A percentile compares a stretch with the other conserved stretches of the same genome.
phyloP scores from a whole-genome alignment of 2,797 vertebrate species.

The Glyptemys insculpta region DNA sequence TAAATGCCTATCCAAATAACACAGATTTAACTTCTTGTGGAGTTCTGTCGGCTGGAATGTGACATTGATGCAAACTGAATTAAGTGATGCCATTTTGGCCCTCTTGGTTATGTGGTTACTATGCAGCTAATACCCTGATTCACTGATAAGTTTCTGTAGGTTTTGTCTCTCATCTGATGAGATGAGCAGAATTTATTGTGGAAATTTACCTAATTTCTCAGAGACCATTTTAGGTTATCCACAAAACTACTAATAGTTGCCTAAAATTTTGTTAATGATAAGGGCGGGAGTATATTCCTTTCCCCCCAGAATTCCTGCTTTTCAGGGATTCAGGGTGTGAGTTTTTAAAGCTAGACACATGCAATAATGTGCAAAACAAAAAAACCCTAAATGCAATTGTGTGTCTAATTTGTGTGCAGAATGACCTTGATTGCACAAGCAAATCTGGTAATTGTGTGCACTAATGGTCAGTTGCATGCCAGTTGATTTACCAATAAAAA shows the following conservation, averaged over 20 bases:
- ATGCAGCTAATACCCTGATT: not conserved
- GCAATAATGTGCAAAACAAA: not conserved
- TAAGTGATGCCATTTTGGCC: conserved; percentile 60
- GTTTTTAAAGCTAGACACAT: not conserved
- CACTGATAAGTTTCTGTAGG: not conserved
- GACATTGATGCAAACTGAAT: conserved; percentile 61
- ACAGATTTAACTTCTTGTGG: conserved; percentile 51
- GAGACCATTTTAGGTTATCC: not conserved
- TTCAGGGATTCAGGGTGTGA: not conserved
- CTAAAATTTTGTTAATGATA: not conserved
- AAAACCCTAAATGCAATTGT: not conserved
- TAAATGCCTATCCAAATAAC: conserved; percentile 63
- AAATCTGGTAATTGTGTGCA: not conserved
- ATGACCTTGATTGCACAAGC: not conserved
- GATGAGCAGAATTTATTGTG: not conserved
- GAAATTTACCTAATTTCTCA: not conserved
- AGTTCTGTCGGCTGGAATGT: conserved; percentile 67
- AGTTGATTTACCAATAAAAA: not conserved
- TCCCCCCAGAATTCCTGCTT: not conserved
- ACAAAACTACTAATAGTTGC: not conserved
- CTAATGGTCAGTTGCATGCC: not conserved
- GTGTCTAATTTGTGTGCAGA: not conserved
- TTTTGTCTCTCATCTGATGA: not conserved
- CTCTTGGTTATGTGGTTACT: conserved; percentile 4
- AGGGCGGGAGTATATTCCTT: not conserved